These are phyloP conservation scores for Ennomos erosarius DNA, from an alignment of 2,888 invertebrate species.

Conservation along the genomic window DNA sequence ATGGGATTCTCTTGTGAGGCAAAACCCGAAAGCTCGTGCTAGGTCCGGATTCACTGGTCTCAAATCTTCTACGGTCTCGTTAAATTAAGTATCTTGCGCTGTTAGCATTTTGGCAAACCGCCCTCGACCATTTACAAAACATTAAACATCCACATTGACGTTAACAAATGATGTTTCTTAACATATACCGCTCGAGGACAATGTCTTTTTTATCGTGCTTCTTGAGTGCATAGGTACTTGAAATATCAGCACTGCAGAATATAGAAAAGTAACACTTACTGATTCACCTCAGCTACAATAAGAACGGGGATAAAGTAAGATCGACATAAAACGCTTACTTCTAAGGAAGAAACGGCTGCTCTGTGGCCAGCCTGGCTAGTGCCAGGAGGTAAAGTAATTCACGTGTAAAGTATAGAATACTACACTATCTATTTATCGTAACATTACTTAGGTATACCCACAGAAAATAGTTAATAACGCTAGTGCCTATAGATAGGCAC, in stretches of 20 bases:
- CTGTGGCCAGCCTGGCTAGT: constrained; percentile 51
- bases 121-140: constrained; percentile 58
- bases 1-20: constrained; percentile 5
- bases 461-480: background rate
- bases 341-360: constrained; percentile 52
- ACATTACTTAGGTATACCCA: constrained; percentile 21
- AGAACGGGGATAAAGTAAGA: constrained; percentile 53
- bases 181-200: constrained; percentile 46
- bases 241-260: constrained; percentile 11
- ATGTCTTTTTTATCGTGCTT: constrained; percentile 20
- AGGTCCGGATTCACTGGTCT: constrained; percentile 45
- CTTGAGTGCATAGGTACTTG: constrained; percentile 7
- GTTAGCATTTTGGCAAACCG: constrained; percentile 63
- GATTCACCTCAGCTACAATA: constrained; percentile 60
- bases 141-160: constrained; percentile 58
- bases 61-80: constrained; percentile 44
- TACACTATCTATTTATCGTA: constrained; percentile 21
- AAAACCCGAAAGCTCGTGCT: constrained; percentile 5
- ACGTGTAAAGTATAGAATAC: constrained; percentile 47
- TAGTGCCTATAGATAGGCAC: too few relatives aligned
- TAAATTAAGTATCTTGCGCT: constrained; percentile 52
- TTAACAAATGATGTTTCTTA: constrained; percentile 59
- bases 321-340: constrained; percentile 57
- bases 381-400: too few relatives aligned
- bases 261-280: constrained; percentile 41